Evolutionary conservation across 23 tunicate genomes (phyloP), one percentile per base, ranked within the genome.

Genomic region (Styela clava): DNA sequence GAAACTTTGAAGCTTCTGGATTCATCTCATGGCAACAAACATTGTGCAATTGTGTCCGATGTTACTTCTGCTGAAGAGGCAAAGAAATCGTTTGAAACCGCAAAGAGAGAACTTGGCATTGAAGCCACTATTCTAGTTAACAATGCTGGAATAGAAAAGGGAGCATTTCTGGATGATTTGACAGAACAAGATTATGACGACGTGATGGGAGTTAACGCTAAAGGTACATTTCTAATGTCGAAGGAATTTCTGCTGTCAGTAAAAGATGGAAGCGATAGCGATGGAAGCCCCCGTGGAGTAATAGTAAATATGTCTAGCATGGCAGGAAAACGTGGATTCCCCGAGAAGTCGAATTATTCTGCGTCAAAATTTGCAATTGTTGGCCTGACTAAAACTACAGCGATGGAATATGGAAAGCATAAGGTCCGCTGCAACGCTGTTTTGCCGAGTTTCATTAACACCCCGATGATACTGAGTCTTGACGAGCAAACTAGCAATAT

Each of bases 351-450:
- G 7, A 86, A 91, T 51, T 91, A 91, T 78, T 87, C 91, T 28
- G 97, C 97, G 33, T 86, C 97, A 9, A 91, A 91, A 83, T 87
- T 87, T 1, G 91, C 87, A 31, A 91, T 91, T 29, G 82, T 86
- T 24, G 87, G 85, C 1, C 86, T 91, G 73, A 86, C 97, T 20
- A 86, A 86, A 82, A 35, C 87, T 2, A 73, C 78, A 52, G 97
- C 90, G 33, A 51, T 56, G 0, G 97, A 91, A 74, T 30, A 82
- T 74, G 89, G 87, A 63, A 68, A 24, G 16, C 73, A 68, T 21
- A 68, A 23, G 25, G 73, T 68, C 16, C 73, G 73, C 73, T 68
- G 73, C 22, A 68, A 68, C 73, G 73, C 73, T 16, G 73, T 68
- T 18, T 29, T 23, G 22, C 73, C 73, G 24, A 29, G 73, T 23